Conservation (phyloP, 2,888 invertebrate genomes). For the Chloroclysta siterata region DNA sequence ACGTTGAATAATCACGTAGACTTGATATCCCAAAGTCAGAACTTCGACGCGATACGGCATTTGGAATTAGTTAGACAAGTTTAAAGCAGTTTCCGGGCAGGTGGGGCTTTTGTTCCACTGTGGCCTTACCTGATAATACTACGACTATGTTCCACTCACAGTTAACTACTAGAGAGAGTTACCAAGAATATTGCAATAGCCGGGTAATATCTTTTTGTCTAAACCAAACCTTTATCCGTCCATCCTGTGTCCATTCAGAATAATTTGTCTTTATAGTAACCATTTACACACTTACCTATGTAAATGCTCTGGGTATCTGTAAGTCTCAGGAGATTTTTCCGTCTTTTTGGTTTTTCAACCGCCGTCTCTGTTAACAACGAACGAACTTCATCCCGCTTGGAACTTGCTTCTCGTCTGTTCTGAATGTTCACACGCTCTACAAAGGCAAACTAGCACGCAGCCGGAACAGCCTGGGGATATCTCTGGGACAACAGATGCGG, state of each 20-base stretch:
- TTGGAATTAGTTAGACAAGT: slow-evolving; percentile 63
- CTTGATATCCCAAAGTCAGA: slow-evolving; percentile 58
- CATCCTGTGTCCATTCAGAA: background rate
- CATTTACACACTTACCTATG: background rate
- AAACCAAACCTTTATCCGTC: background rate
- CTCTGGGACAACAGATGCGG: slow-evolving; percentile 53
- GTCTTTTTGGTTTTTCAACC: slow-evolving; percentile 10
- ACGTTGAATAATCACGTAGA: slow-evolving; percentile 54
- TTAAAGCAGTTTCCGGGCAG: slow-evolving; percentile 61
- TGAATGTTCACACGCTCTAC: slow-evolving; percentile 48
- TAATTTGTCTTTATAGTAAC: background rate
- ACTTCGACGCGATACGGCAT: slow-evolving; percentile 61
- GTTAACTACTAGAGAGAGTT: slow-evolving; percentile 33
- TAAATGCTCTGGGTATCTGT: background rate
- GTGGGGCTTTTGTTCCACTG: slow-evolving; percentile 63
- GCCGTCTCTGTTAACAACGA: slow-evolving; percentile 34
- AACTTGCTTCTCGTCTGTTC: slow-evolving; percentile 50
- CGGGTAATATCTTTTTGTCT: slow-evolving; percentile 1
- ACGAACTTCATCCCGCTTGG: slow-evolving; percentile 53
- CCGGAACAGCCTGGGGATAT: slow-evolving; percentile 53
- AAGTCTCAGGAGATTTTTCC: background rate
- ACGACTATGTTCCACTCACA: slow-evolving; percentile 60
- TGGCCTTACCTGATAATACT: slow-evolving; percentile 63
- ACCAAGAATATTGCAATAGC: slow-evolving; percentile 2
- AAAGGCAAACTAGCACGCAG: slow-evolving; percentile 55